These are phyloP conservation scores for Drosophila asahinai DNA, from an alignment of 1,140 invertebrate species.

Conservation along the genomic window DNA sequence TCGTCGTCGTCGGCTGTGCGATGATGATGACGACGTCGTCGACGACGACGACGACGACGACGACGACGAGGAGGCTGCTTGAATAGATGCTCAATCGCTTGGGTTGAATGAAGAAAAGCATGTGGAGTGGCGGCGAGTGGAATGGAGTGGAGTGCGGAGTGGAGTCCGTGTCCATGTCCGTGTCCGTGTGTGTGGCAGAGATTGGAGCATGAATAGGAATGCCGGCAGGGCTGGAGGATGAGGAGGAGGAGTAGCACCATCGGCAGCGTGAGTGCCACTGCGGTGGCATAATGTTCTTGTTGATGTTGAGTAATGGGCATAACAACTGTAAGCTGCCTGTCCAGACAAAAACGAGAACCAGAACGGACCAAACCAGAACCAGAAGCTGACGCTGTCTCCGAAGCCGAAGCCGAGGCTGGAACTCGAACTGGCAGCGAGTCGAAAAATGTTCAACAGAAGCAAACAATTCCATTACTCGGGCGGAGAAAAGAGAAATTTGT, in stretches of 20 bases:
- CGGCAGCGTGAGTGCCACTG: slow-evolving; percentile 64
- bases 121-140: slow-evolving; percentile 41
- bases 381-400: background rate
- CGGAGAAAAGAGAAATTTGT: slow-evolving; percentile 79
- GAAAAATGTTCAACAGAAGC: slow-evolving; percentile 38
- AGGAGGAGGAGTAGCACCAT: slow-evolving; percentile 21
- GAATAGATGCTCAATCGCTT: slow-evolving; percentile 82
- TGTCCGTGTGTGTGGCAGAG: slow-evolving; percentile 38
- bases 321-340: slow-evolving; percentile 80
- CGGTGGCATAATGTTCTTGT: slow-evolving; percentile 83
- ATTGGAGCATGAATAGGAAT: slow-evolving; percentile 54
- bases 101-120: slow-evolving; percentile 76
- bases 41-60: slow-evolving; percentile 25
- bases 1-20: slow-evolving; percentile 49
- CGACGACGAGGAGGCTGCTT: slow-evolving; percentile 53
- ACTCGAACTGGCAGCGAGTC: slow-evolving; percentile 26
- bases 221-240: slow-evolving; percentile 6
- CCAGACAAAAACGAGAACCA: slow-evolving; percentile 48
- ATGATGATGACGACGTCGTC: slow-evolving; percentile 40
- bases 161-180: slow-evolving; percentile 20
- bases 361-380: slow-evolving; percentile 14
- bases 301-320: slow-evolving; percentile 83
- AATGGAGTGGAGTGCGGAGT: slow-evolving; percentile 5
- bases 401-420: background rate
- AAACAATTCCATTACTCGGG: slow-evolving; percentile 43